Evolutionary conservation across 2,797 vertebrate genomes (phyloP).

Genomic region (Triplophysa bombifrons): DNA sequence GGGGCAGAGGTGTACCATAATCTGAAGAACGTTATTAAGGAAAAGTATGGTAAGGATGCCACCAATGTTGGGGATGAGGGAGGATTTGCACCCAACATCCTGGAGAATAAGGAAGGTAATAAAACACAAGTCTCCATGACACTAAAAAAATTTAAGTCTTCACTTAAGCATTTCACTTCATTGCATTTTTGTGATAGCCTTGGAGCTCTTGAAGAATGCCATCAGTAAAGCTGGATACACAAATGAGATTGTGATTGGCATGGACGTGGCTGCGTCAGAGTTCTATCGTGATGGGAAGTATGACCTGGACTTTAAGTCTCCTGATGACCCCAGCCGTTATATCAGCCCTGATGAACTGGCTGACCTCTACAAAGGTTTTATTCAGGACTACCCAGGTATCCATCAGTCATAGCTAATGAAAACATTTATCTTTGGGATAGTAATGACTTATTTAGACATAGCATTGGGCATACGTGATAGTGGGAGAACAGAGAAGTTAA

Average conservation of each 20-base stretch:
- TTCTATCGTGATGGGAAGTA: slow-evolving; percentile 91
- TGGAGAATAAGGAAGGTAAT: slow-evolving; percentile 94
- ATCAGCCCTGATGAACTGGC: slow-evolving; percentile 87
- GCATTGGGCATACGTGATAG: too few relatives aligned
- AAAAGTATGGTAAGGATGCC: slow-evolving; percentile 94
- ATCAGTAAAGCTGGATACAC: slow-evolving; percentile 90
- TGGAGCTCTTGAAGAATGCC: slow-evolving; percentile 89
- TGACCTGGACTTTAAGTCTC: slow-evolving; percentile 97
- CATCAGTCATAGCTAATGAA: not conserved
- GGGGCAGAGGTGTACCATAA: slow-evolving; percentile 97
- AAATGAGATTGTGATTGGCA: slow-evolving; percentile 91
- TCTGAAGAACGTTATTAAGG: slow-evolving; percentile 96
- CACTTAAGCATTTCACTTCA: not conserved
- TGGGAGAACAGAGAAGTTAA: not conserved
- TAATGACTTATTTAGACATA: not conserved
- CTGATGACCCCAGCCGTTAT: slow-evolving; percentile 86
- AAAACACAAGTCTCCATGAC: not conserved
- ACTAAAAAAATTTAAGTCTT: not conserved
- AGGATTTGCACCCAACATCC: slow-evolving; percentile 95
- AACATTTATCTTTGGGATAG: not conserved
- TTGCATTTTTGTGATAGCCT: slow-evolving; percentile 70
- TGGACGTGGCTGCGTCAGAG: slow-evolving; percentile 96
- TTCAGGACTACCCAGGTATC: slow-evolving; percentile 89
- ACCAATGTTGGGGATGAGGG: slow-evolving; percentile 96
- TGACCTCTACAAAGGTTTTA: slow-evolving; percentile 91